Evolutionary conservation across 2,888 invertebrate species (phyloP).

Genomic region (Trilocha varians): DNA sequence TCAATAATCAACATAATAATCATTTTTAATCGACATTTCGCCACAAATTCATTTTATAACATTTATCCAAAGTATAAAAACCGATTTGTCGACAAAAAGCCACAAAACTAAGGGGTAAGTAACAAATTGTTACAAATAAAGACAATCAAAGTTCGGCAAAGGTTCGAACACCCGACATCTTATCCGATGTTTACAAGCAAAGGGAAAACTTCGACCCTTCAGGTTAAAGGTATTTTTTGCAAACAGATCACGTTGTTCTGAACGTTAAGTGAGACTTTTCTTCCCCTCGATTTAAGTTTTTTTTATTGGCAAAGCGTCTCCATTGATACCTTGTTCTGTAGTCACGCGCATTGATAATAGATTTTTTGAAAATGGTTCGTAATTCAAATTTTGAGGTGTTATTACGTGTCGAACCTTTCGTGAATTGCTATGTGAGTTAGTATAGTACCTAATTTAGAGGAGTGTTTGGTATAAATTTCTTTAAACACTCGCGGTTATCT

Average conservation of each 20-base stretch:
- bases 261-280: slow-evolving; percentile 65
- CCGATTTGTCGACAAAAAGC: not conserved
- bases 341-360: not conserved
- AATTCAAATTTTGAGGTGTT: too few relatives aligned
- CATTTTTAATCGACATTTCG: too few relatives aligned
- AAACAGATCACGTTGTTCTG: slow-evolving; percentile 68
- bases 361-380: not conserved
- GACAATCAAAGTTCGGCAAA: slow-evolving; percentile 46
- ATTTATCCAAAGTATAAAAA: too few relatives aligned
- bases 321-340: slow-evolving; percentile 41
- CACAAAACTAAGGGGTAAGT: slow-evolving; percentile 7
- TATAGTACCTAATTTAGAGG: too few relatives aligned
- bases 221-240: slow-evolving; percentile 56
- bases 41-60: too few relatives aligned
- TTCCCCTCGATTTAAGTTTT: slow-evolving; percentile 43
- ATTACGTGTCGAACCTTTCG: too few relatives aligned
- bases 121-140: slow-evolving; percentile 35
- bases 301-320: slow-evolving; percentile 42
- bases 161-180: slow-evolving; percentile 54
- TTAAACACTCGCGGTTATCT: too few relatives aligned
- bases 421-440: too few relatives aligned
- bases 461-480: too few relatives aligned
- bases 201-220: slow-evolving; percentile 40
- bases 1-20: too few relatives aligned
- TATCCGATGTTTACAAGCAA: slow-evolving; percentile 59